Evolutionary conservation across 2,797 vertebrate species (phyloP).

Genomic region (Anas capensis): DNA sequence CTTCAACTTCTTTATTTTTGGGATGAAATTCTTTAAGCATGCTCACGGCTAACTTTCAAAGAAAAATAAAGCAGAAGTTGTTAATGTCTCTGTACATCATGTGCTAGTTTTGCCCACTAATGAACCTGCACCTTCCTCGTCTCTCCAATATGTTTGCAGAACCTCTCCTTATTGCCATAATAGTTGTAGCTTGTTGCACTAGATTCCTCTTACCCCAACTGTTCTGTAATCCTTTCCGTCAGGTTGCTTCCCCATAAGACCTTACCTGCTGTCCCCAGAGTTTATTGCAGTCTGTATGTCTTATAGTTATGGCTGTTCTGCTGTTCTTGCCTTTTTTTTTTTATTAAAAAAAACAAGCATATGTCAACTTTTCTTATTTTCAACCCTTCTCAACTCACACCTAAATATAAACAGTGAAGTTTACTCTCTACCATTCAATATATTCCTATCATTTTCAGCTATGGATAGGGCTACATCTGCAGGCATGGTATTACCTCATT

Average conservation of each 20-base stretch:
- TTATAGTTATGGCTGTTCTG: not conserved
- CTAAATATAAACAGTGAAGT: not conserved
- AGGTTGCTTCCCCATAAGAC: not conserved
- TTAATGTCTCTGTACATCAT: not conserved
- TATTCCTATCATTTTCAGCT: not conserved
- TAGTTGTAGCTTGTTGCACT: accelerated
- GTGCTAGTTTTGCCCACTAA: not conserved
- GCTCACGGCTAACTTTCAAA: not conserved
- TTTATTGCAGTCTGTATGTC: not conserved
- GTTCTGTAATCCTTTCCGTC: not conserved
- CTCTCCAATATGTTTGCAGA: not conserved
- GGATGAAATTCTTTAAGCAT: not conserved
- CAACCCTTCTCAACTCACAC: not conserved
- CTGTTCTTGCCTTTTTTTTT: not conserved
- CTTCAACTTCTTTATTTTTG: not conserved
- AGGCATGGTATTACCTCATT: not conserved
- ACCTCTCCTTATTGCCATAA: not conserved
- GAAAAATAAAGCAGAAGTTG: not conserved
- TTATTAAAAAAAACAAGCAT: not conserved
- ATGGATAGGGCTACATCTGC: not conserved
- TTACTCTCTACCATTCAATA: not conserved
- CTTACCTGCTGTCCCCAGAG: not conserved
- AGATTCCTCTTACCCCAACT: not conserved
- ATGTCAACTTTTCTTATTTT: not conserved
- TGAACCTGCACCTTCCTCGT: not conserved